Percentiles rank a stretch among this genome's conserved stretches.
phyloP scores from a whole-genome alignment of 1,140 invertebrate genomes.

The Mamestra configurata region DNA sequence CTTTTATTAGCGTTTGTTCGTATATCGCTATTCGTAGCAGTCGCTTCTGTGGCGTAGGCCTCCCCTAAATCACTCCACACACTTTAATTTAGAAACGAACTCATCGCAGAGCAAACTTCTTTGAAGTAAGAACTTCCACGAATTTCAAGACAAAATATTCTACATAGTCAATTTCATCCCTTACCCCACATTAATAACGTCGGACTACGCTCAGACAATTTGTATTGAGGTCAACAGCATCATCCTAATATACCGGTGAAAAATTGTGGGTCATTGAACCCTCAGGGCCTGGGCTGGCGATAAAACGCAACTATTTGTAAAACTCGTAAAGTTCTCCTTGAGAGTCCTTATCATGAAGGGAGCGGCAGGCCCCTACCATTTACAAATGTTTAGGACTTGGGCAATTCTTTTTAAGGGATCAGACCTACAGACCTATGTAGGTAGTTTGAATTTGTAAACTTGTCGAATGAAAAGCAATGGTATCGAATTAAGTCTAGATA shows the following conservation, averaged over 20 bases:
- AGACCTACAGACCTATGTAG: too few relatives aligned
- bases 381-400: background rate
- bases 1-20: too few relatives aligned
- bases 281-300: slow-evolving; percentile 3
- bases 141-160: too few relatives aligned
- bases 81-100: too few relatives aligned
- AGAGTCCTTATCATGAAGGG: slow-evolving; percentile 35
- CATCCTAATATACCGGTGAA: slow-evolving; percentile 40
- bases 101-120: too few relatives aligned
- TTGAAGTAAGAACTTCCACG: too few relatives aligned
- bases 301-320: slow-evolving; percentile 47
- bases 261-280: slow-evolving; percentile 39
- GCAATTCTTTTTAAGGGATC: background rate
- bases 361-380: background rate
- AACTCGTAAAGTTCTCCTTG: slow-evolving; percentile 35
- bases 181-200: slow-evolving; percentile 17
- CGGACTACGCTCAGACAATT: slow-evolving; percentile 22
- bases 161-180: background rate
- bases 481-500: too few relatives aligned
- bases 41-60: too few relatives aligned
- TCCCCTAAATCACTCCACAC: too few relatives aligned
- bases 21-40: too few relatives aligned
- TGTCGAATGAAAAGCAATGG: too few relatives aligned
- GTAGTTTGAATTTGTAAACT: too few relatives aligned
- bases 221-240: slow-evolving; percentile 27